Evolutionary conservation across 1,140 invertebrate species (phyloP).

Genomic region (Sesamia nonagrioides): DNA sequence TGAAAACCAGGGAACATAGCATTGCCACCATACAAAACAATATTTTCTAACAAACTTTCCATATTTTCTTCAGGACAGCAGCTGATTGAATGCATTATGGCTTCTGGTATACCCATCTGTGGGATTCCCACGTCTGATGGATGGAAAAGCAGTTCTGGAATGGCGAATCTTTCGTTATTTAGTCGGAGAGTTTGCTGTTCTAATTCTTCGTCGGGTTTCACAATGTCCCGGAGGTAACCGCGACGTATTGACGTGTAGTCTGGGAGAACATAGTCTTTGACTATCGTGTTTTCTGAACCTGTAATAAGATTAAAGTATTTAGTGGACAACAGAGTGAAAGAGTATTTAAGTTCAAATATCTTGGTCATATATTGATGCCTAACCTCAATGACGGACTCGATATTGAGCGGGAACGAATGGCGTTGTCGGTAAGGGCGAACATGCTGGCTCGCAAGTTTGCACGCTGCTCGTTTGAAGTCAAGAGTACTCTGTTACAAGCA

Average conservation of each 20-base stretch:
- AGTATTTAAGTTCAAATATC: too few species aligned
- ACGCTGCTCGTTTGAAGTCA: too few species aligned
- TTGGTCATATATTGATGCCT: too few species aligned
- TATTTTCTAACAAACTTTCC: constrained; percentile 95
- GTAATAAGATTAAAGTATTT: constrained; percentile 46
- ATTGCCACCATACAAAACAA: constrained; percentile 97
- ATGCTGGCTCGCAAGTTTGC: too few species aligned
- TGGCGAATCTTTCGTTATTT: constrained; percentile 97
- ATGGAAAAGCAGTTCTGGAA: constrained; percentile 98
- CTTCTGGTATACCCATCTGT: constrained; percentile 98
- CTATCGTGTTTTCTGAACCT: constrained; percentile 88
- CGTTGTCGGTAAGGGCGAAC: too few species aligned
- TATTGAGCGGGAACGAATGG: too few species aligned
- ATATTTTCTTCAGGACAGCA: constrained; percentile 93
- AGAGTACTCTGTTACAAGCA: too few species aligned
- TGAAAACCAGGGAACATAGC: constrained; percentile 94
- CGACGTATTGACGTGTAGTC: constrained; percentile 96
- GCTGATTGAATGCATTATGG: constrained; percentile 93
- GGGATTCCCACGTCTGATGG: constrained; percentile 98
- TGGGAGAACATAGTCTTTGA: constrained; percentile 97
- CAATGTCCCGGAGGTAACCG: constrained; percentile 91
- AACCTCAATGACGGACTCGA: too few species aligned
- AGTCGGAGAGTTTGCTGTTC: constrained; percentile 94
- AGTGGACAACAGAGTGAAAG: not conserved
- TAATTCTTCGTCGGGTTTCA: constrained; percentile 88